Evolutionary conservation across 2,113 vertebrate species (phyloP).

Genomic region (Neotragus moschatus): DNA sequence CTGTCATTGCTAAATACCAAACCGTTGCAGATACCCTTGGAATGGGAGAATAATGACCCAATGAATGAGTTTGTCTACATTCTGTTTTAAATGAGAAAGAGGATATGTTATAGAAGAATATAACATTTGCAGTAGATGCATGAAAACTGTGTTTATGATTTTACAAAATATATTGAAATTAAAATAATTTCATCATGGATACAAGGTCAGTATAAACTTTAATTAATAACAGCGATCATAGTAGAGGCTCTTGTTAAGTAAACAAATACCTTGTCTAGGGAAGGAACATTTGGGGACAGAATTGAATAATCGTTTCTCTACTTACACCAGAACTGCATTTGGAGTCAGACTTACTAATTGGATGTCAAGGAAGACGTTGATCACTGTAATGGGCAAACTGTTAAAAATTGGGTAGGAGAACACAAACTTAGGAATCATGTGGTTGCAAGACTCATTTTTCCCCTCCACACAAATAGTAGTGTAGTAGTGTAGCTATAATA

Average conservation of each 20-base stretch:
- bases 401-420: not conserved
- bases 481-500: not conserved
- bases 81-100: not conserved
- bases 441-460: not conserved
- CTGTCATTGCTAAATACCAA: not conserved
- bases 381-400: not conserved
- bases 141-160: not conserved
- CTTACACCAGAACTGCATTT: not conserved
- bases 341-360: not conserved
- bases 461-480: not conserved
- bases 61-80: not conserved
- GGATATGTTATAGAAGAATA: not conserved
- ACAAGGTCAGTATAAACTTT: not conserved
- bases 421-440: not conserved
- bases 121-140: not conserved
- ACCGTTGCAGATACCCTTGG: not conserved
- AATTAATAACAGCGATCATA: not conserved
- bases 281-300: not conserved
- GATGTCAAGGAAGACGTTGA: not conserved
- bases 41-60: not conserved
- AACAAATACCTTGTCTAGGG: not conserved
- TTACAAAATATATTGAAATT: constrained; percentile 15
- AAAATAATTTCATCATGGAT: not conserved
- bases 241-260: constrained; percentile 1
- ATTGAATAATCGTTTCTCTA: not conserved